Conservation (phyloP, 35 echinoderm and acorn worm genomes). For the Hemicentrotus pulcherrimus region DNA sequence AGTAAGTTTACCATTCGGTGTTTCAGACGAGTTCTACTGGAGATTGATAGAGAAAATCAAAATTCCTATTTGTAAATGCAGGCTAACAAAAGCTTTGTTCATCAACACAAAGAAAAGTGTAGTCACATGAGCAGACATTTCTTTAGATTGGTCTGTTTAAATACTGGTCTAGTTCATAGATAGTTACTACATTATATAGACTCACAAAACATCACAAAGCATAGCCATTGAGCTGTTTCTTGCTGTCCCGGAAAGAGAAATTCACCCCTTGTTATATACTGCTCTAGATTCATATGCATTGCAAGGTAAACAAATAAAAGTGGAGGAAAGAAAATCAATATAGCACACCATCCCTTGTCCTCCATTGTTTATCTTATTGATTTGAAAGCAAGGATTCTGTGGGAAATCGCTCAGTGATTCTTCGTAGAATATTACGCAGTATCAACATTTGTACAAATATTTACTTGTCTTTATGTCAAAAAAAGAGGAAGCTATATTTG, state of each 20-base stretch:
- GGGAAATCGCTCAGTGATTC: neutral
- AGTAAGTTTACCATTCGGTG: too few species aligned
- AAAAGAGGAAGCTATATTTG: neutral
- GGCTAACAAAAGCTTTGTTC: too few species aligned
- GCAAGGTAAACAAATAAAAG: neutral
- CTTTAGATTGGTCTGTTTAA: neutral
- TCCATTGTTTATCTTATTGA: neutral
- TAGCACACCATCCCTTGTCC: neutral
- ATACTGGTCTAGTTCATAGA: neutral
- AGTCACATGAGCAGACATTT: neutral
- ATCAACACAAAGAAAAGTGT: too few species aligned
- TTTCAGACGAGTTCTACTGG: too few species aligned
- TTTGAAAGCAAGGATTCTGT: neutral
- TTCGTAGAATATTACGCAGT: neutral
- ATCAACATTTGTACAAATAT: neutral
- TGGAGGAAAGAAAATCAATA: conserved; percentile 6
- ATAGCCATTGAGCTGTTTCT: neutral
- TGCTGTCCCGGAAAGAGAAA: neutral
- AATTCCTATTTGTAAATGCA: too few species aligned
- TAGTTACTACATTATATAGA: neutral
- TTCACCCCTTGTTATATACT: neutral
- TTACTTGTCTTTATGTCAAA: neutral
- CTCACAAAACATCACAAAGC: neutral
- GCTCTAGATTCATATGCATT: neutral
- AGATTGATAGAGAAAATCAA: too few species aligned